phyloP scores from a whole-genome alignment of 2,113 vertebrate species.

The Ammodytes dubius region DNA sequence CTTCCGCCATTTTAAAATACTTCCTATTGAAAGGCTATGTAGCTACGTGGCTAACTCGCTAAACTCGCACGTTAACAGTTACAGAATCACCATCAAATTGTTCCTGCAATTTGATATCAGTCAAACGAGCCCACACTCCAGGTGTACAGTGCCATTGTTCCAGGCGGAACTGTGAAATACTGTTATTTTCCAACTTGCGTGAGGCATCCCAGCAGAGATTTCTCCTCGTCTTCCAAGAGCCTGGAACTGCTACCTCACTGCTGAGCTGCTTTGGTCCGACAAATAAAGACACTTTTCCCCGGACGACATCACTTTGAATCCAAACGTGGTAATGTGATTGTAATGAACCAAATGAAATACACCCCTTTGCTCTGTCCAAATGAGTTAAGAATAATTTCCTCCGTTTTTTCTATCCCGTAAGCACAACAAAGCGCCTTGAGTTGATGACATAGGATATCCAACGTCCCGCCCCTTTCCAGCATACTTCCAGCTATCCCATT shows the following conservation, averaged over 20 bases:
- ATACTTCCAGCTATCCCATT: constrained; percentile 68
- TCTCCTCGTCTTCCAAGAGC: constrained; percentile 58
- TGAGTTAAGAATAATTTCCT: neutral
- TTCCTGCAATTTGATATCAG: neutral
- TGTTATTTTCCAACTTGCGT: constrained; percentile 55
- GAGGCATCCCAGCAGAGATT: constrained; percentile 66
- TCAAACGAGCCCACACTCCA: constrained; percentile 8
- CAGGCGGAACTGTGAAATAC: constrained; percentile 11
- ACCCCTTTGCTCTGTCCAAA: neutral
- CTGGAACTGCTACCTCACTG: constrained; percentile 58
- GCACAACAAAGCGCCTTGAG: constrained; percentile 82
- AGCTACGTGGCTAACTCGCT: constrained; percentile 77
- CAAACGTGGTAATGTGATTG: neutral
- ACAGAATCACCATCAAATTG: constrained; percentile 24
- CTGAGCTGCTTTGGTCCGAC: neutral
- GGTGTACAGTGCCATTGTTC: neutral
- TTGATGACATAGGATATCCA: constrained; percentile 68
- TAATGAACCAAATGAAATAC: neutral
- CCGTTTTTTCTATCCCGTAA: constrained; percentile 56
- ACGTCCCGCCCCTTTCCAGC: constrained; percentile 60
- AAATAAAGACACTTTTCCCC: constrained; percentile 27
- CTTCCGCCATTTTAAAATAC: constrained; percentile 86
- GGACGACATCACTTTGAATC: neutral
- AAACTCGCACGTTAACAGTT: constrained; percentile 37
- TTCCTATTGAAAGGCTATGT: constrained; percentile 63